A percentile compares a stretch with the other conserved stretches of the same genome.
Conservation (phyloP, 2,888 invertebrate species). For the Matsumyia berberina region DNA sequence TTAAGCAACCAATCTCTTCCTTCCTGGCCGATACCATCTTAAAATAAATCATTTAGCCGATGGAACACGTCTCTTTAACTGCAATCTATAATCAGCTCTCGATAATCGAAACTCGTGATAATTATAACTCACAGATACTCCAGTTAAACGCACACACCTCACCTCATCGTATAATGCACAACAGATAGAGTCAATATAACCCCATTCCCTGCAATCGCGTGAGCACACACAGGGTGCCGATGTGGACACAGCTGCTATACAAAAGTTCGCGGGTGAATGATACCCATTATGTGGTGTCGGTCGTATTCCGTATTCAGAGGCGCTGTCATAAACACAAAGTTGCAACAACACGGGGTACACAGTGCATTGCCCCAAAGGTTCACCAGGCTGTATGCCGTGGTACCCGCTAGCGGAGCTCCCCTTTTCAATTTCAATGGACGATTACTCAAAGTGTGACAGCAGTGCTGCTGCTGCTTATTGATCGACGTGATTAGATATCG, state of each 20-base stretch:
- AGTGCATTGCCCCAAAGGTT: slow-evolving; percentile 73
- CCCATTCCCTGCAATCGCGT: slow-evolving; percentile 51
- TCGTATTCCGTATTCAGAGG: slow-evolving; percentile 52
- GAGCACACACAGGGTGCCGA: background rate
- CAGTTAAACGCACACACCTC: slow-evolving; percentile 13
- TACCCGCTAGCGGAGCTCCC: slow-evolving; percentile 1
- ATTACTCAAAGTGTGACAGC: slow-evolving; percentile 75
- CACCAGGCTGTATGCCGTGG: slow-evolving; percentile 1
- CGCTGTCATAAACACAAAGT: slow-evolving; percentile 64
- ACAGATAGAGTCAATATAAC: slow-evolving; percentile 70
- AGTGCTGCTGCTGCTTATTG: slow-evolving; percentile 71
- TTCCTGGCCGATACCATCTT: slow-evolving; percentile 24
- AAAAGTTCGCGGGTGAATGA: slow-evolving; percentile 43
- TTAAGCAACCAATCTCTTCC: slow-evolving; percentile 45
- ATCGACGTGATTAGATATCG: slow-evolving; percentile 76
- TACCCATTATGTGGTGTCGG: slow-evolving; percentile 44
- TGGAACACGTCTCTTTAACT: slow-evolving; percentile 21
- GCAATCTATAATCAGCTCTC: slow-evolving; percentile 57
- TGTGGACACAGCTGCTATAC: slow-evolving; percentile 69
- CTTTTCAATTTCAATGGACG: slow-evolving; percentile 54
- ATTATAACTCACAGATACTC: slow-evolving; percentile 50
- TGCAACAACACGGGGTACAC: slow-evolving; percentile 49
- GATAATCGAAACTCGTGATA: slow-evolving; percentile 44
- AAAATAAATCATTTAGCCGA: slow-evolving; percentile 27
- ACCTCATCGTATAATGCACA: slow-evolving; percentile 40